phyloP scores from a whole-genome alignment of 2,797 vertebrate species.

The Poeciliopsis gracilis region DNA sequence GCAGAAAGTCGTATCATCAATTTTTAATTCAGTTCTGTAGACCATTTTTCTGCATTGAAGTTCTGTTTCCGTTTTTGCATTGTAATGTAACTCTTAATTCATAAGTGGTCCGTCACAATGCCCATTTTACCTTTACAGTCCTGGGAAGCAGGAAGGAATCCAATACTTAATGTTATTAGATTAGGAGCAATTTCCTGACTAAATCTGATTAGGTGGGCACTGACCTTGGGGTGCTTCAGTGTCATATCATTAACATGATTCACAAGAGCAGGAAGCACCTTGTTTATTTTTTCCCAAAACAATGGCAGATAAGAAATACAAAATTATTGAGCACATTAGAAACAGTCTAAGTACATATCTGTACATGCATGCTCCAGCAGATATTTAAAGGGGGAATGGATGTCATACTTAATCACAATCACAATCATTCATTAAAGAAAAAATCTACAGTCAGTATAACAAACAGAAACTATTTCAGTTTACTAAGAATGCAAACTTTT shows the following conservation, averaged over 20 bases:
- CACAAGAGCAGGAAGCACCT: constrained; percentile 47
- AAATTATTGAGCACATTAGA: background rate
- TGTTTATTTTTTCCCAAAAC: constrained; percentile 2
- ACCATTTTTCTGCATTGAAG: constrained; percentile 1
- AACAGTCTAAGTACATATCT: background rate
- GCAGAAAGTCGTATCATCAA: background rate
- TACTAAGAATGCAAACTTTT: background rate
- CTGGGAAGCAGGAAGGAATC: constrained; percentile 65
- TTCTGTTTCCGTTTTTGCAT: constrained; percentile 32
- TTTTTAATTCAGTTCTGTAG: constrained; percentile 6
- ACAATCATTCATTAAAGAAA: background rate
- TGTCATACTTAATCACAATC: background rate
- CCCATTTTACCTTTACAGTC: constrained; percentile 57
- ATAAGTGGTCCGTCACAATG: constrained; percentile 47
- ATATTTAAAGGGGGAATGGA: background rate
- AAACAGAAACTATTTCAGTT: background rate
- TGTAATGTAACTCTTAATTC: constrained; percentile 38
- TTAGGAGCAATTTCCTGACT: constrained; percentile 79
- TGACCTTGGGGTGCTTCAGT: constrained; percentile 62
- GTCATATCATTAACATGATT: constrained; percentile 61
- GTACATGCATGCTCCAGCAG: background rate
- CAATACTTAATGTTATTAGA: constrained; percentile 69
- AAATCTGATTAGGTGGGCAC: constrained; percentile 67
- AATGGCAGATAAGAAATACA: constrained; percentile 5
- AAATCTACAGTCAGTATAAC: background rate